Evolutionary conservation across 2,888 invertebrate genomes (phyloP), one percentile per base, ranked within the genome.

Genomic region (Agrilus mali): DNA sequence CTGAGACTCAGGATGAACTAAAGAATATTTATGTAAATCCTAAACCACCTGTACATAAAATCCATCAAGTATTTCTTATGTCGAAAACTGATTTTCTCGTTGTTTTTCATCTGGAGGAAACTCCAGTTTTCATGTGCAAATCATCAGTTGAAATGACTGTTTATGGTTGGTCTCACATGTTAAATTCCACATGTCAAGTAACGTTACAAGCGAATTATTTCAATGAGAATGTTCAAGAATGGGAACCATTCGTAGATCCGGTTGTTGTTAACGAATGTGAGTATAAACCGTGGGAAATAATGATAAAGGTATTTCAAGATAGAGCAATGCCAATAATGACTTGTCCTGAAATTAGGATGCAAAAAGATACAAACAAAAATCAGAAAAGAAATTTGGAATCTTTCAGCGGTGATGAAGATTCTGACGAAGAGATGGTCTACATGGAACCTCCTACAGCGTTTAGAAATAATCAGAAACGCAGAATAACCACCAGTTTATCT

Each of bases 191-290:
- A 4, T 60, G 65, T 1, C 65, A 69, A 3, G 42, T 73, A 2
- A 66, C 70, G 1, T 41, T 71, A 5, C 69, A 69, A 45, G 74
- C 73, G 0, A 68, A 67, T 53, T 67, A 65, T 49, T 67, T 63
- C 48, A 66, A 66, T 47, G 66, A 66, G 42, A 55, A 51, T 43
- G 47, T 59, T 22, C 66, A 66, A 52, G 55, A 73, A 7, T 93
- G 92, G 92, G 90, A 93, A 59, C 90, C 90, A 0, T 63, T 92
- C 1, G 63, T 89, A 1, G 89, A 89, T 54, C 85, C 87, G 0
- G 75, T 80, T 0, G 74, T 79, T 1, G 71, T 76, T 35, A 71
- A 73, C 31, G 82, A 82, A 60, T 78, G 78, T 49, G 63, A 72
- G 2, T 82, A 80, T 59, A 70, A 77, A 44, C 82, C 85, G 0